Evolutionary conservation across 2,888 invertebrate genomes (phyloP).

Genomic region (Lycocerus yunnanus): DNA sequence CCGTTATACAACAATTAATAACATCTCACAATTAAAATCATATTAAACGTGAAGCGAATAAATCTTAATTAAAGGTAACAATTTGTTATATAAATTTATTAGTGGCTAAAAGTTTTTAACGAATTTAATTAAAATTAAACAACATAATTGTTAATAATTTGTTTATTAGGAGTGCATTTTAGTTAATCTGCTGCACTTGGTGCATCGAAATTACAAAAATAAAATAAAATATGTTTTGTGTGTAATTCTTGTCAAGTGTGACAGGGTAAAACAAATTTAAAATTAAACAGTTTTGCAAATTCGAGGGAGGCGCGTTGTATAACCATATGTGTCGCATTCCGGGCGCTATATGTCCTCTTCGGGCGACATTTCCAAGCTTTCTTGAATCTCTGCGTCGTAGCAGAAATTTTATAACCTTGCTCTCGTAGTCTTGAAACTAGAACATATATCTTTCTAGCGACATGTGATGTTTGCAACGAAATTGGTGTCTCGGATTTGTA

Average conservation of each 20-base stretch:
- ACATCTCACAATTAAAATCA: not conserved
- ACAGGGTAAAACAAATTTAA: constrained; percentile 31
- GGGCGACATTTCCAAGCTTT: constrained; percentile 38
- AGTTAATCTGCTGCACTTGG: not conserved
- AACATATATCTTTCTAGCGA: constrained; percentile 38
- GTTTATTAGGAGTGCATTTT: not conserved
- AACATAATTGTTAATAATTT: not conserved
- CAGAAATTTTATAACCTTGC: constrained; percentile 33
- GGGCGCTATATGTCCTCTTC: constrained; percentile 32
- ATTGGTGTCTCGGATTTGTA: constrained; percentile 38
- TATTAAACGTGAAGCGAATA: not conserved
- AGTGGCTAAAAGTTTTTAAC: not conserved
- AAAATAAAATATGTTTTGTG: constrained; percentile 3
- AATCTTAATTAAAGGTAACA: not conserved
- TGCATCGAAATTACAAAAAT: not conserved
- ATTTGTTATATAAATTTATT: not conserved
- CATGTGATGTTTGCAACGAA: constrained; percentile 37
- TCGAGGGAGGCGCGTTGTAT: constrained; percentile 30
- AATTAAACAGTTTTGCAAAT: constrained; percentile 28
- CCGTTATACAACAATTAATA: not conserved
- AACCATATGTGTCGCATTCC: constrained; percentile 46
- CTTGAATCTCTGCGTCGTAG: constrained; percentile 31
- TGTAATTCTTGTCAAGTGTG: constrained; percentile 25
- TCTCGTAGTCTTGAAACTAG: constrained; percentile 32
- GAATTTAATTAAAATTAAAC: not conserved